These are phyloP conservation scores for Cyprinella venusta DNA, from an alignment of 2,797 vertebrate genomes.

Conservation along the genomic window DNA sequence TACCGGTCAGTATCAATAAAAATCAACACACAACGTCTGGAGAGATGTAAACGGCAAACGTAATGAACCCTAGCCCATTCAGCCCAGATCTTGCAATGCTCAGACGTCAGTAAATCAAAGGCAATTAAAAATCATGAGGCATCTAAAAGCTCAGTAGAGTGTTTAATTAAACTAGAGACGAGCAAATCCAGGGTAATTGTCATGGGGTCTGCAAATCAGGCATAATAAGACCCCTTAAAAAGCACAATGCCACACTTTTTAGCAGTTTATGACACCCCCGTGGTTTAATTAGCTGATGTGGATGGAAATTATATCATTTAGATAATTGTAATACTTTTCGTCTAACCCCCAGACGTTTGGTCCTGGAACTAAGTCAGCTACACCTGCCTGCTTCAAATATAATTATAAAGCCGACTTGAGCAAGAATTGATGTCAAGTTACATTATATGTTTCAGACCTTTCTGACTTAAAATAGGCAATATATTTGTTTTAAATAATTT, in stretches of 20 bases:
- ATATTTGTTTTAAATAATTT: too few species aligned
- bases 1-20: not conserved
- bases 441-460: not conserved
- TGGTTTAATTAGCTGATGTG: slow-evolving; percentile 28
- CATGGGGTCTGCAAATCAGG: slow-evolving; percentile 56
- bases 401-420: not conserved
- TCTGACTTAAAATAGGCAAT: not conserved
- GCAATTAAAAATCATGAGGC: slow-evolving; percentile 58
- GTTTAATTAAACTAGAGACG: slow-evolving; percentile 66
- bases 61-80: not conserved
- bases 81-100: slow-evolving; percentile 22
- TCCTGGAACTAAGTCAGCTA: not conserved
- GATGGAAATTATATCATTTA: slow-evolving; percentile 1
- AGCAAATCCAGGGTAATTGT: slow-evolving; percentile 61
- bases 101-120: slow-evolving; percentile 51
- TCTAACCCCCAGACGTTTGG: not conserved
- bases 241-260: slow-evolving; percentile 36
- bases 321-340: slow-evolving; percentile 5
- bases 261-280: not conserved
- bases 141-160: slow-evolving; percentile 49
- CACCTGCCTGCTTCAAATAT: not conserved
- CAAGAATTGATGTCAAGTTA: not conserved
- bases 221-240: slow-evolving; percentile 45
- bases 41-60: not conserved
- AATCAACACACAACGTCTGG: slow-evolving; percentile 7